A percentile compares a stretch with the other conserved stretches of the same genome.
phyloP scores from a whole-genome alignment of 2,113 vertebrate genomes.

The Hypocryptadius cinnamomeus region DNA sequence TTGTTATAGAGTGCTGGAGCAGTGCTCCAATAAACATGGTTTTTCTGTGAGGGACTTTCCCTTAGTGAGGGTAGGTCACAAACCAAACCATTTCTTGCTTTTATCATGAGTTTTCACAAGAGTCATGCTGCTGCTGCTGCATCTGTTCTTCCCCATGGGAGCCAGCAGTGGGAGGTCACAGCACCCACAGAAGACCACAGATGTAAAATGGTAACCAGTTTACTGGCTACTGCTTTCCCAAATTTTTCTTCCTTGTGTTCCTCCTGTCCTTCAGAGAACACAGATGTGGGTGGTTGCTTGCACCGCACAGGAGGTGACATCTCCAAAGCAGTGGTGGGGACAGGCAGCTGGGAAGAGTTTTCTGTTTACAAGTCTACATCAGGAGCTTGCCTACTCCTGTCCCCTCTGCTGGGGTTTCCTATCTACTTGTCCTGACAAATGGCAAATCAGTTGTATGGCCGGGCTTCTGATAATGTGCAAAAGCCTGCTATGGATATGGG shows the following conservation, averaged over 20 bases:
- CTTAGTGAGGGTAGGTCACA: rapidly evolving
- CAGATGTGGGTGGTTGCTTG: background rate
- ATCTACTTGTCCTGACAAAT: background rate
- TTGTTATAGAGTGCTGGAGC: background rate
- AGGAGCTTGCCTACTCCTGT: rapidly evolving
- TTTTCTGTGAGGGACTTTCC: background rate
- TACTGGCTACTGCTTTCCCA: background rate
- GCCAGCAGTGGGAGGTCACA: background rate
- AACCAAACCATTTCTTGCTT: background rate
- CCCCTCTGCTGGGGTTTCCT: background rate
- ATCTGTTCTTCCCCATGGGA: background rate
- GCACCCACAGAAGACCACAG: background rate
- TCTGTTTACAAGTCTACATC: rapidly evolving
- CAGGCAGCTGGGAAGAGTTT: background rate
- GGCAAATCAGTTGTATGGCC: background rate
- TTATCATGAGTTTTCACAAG: background rate
- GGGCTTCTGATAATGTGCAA: rapidly evolving
- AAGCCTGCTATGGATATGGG: background rate
- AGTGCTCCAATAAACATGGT: background rate
- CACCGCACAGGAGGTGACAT: background rate
- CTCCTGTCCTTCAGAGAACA: background rate
- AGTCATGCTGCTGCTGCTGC: background rate
- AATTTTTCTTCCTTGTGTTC: background rate
- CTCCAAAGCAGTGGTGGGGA: background rate
- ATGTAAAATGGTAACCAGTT: background rate